phyloP scores from a whole-genome alignment of 1,140 invertebrate genomes.

The Platyscapa corneri region DNA sequence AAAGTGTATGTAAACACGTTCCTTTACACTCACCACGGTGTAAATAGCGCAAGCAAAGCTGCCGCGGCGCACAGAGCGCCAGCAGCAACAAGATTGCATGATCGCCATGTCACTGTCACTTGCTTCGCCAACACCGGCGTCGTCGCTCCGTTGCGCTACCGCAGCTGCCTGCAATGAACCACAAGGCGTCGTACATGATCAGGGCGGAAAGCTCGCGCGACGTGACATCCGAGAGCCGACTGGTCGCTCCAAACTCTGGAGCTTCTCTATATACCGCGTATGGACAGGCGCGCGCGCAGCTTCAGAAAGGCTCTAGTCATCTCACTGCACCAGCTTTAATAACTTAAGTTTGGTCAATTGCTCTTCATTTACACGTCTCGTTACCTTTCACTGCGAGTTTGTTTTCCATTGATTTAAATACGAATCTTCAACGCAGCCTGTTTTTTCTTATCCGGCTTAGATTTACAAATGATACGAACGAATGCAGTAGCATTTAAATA shows the following conservation, averaged over 20 bases:
- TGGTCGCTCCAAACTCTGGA: not conserved
- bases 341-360: too few species aligned
- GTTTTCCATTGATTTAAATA: too few species aligned
- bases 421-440: too few species aligned
- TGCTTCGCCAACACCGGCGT: not conserved
- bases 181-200: not conserved
- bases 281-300: too few species aligned
- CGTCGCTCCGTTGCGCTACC: too few species aligned
- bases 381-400: too few species aligned
- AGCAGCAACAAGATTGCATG: conserved; percentile 88
- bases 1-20: too few species aligned
- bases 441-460: too few species aligned
- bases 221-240: not conserved
- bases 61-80: conserved; percentile 84
- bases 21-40: conserved; percentile 84
- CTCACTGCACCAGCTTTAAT: not conserved
- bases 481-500: too few species aligned
- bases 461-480: too few species aligned
- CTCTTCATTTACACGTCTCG: too few species aligned
- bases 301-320: not conserved
- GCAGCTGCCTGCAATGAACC: not conserved
- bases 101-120: conserved; percentile 78
- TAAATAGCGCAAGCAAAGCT: conserved; percentile 86
- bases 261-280: not conserved
- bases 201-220: not conserved